phyloP scores from a whole-genome alignment of 1,140 invertebrate genomes.

The Orius insidiosus region DNA sequence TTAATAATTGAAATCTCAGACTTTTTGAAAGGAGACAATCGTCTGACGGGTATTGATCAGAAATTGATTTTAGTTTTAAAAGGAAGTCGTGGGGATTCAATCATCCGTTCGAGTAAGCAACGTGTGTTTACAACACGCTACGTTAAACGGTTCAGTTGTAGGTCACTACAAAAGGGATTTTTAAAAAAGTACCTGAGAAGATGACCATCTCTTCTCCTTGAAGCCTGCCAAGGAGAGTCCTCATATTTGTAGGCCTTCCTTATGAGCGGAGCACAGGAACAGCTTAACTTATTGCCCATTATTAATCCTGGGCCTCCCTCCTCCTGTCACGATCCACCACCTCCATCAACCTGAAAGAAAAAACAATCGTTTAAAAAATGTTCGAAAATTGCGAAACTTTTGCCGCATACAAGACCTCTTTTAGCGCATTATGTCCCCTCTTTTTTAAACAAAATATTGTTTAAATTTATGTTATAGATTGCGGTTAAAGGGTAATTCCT shows the following conservation, averaged over 20 bases:
- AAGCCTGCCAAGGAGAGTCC: slow-evolving; percentile 79
- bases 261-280: slow-evolving; percentile 82
- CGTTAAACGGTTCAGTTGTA: not conserved
- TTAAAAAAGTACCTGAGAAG: slow-evolving; percentile 89
- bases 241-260: slow-evolving; percentile 87
- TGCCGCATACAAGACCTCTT: too few species aligned
- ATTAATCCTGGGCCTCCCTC: slow-evolving; percentile 7
- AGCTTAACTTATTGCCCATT: slow-evolving; percentile 92
- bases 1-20: too few species aligned
- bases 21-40: not conserved
- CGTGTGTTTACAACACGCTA: too few species aligned
- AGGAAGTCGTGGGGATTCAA: too few species aligned
- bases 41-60: not conserved
- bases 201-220: slow-evolving; percentile 71
- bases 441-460: too few species aligned
- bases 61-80: not conserved
- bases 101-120: too few species aligned
- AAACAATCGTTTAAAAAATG: not conserved
- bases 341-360: slow-evolving; percentile 6
- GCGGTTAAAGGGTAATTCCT: too few species aligned
- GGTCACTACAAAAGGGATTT: too few species aligned
- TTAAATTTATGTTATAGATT: too few species aligned
- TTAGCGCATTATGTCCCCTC: too few species aligned
- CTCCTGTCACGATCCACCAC: slow-evolving; percentile 6
- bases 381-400: too few species aligned